Conservation (phyloP, 64 coral and sea anemone genomes). For the Montipora foliosa region DNA sequence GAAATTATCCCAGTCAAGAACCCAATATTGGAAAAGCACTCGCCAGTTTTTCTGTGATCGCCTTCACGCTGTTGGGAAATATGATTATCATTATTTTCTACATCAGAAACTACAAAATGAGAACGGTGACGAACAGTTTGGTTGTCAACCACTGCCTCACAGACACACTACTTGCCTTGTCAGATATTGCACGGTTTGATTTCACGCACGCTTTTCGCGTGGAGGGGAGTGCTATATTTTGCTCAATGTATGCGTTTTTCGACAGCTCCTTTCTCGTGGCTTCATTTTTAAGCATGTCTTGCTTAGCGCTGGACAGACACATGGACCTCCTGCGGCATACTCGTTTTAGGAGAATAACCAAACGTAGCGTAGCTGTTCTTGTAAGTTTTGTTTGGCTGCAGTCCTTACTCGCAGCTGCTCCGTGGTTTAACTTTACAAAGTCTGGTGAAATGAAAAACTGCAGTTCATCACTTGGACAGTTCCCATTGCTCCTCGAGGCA, state of each 20-base stretch:
- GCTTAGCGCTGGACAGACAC: conserved; percentile 74
- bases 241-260: conserved; percentile 48
- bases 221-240: conserved; percentile 2
- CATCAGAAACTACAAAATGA: conserved; percentile 82
- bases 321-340: conserved; percentile 59
- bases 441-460: background rate
- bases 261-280: conserved; percentile 71
- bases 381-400: conserved; percentile 74
- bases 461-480: background rate
- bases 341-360: conserved; percentile 41
- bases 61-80: conserved; percentile 61
- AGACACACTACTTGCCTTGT: conserved; percentile 61
- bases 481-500: conserved; percentile 52
- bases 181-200: conserved; percentile 66
- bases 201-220: conserved; percentile 17
- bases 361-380: conserved; percentile 25
- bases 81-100: conserved; percentile 63
- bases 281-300: conserved; percentile 68
- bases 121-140: conserved; percentile 78
- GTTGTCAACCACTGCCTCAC: conserved; percentile 79
- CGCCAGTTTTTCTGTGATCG: background rate
- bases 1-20: background rate
- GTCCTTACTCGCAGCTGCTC: conserved; percentile 41
- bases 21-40: background rate
- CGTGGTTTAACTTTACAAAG: conserved; percentile 30